Percentiles rank a stretch among this genome's conserved stretches.
These are phyloP conservation scores for Ormyrus nitidulus DNA, from an alignment of 2,888 invertebrate genomes.

Conservation along the genomic window DNA sequence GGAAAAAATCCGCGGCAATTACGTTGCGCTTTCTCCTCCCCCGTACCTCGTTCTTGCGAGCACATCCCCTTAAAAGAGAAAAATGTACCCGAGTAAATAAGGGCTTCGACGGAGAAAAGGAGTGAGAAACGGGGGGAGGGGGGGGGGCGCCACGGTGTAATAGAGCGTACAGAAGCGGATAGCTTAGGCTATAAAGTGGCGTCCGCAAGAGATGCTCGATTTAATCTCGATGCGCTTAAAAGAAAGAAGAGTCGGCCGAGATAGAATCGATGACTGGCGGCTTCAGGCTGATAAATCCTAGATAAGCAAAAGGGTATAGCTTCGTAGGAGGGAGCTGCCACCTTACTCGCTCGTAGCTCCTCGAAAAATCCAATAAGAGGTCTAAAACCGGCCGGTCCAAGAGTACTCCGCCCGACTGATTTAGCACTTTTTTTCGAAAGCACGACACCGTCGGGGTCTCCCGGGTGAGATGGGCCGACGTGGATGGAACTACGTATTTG, in stretches of 20 bases:
- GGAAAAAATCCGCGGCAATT: not conserved
- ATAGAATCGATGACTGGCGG: conserved; percentile 58
- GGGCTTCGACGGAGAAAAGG: conserved; percentile 29
- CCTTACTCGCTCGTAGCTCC: not conserved
- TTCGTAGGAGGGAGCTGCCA: not conserved
- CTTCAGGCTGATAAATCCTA: conserved; percentile 52
- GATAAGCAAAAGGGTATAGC: conserved; percentile 42
- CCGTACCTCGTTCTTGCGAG: not conserved
- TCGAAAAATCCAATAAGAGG: conserved; percentile 44
- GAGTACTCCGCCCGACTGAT: conserved; percentile 23
- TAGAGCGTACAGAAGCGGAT: conserved; percentile 9
- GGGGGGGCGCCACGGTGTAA: conserved; percentile 9
- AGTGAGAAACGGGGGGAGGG: not conserved
- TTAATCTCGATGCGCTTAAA: conserved; percentile 60
- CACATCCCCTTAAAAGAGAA: conserved; percentile 28
- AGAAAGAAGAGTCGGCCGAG: conserved; percentile 30
- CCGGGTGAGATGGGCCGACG: not conserved
- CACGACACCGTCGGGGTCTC: not conserved
- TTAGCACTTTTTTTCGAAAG: conserved; percentile 37
- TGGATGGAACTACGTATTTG: no score
- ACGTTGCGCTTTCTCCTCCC: not conserved
- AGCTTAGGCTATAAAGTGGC: conserved; percentile 46
- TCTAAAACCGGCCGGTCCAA: not conserved
- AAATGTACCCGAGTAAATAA: conserved; percentile 42
- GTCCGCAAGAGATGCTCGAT: conserved; percentile 66